Evolutionary conservation across 30 jellyfish, hydroid and myxozoan genomes (phyloP), one percentile per base, ranked within the genome.

Genomic region (Cassiopea xamachana): DNA sequence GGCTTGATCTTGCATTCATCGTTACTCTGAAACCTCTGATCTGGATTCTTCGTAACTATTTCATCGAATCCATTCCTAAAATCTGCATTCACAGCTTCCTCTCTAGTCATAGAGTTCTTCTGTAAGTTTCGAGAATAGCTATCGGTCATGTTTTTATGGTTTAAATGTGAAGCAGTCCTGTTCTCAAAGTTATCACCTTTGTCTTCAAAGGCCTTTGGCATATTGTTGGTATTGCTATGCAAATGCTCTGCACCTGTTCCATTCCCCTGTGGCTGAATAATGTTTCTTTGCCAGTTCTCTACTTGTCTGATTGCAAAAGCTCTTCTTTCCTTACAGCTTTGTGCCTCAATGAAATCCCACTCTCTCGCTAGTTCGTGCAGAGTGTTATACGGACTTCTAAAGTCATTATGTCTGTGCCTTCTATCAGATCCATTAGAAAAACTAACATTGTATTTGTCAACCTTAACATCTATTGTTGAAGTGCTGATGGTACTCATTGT

Each of bases 271-370:
- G 90, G 74, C 58, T 46, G 83, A 1, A 82, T 82, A 51, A 64
- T 82, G 50, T 82, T 51, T 5, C 90, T 62, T 61, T 82, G 90
- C 90, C 90, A 82, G 83, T 82, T 70, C 27, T 82, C 90, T 8
- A 82, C 90, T 75, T 82, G 90, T 46, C 83, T 67, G 82, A 82
- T 82, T 13, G 90, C 68, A 18, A 82, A 82, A 14, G 90, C 90
- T 67, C 90, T 82, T 50, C 82, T 67, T 59, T 82, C 90, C 43
- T 72, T 82, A 72, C 90, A 82, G 58, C 90, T 82, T 19, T 82
- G 90, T 14, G 90, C 90, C 59, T 46, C 83, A 1, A 58, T 18
- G 39, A 64, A 82, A 44, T 82, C 90, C 90, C 90, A 82, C 49
- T 82, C 90, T 64, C 81, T 44, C 6, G 70, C 90, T 8, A 82